Conservation (phyloP, 2,113 vertebrate genomes). For the Bombycilla garrulus region DNA sequence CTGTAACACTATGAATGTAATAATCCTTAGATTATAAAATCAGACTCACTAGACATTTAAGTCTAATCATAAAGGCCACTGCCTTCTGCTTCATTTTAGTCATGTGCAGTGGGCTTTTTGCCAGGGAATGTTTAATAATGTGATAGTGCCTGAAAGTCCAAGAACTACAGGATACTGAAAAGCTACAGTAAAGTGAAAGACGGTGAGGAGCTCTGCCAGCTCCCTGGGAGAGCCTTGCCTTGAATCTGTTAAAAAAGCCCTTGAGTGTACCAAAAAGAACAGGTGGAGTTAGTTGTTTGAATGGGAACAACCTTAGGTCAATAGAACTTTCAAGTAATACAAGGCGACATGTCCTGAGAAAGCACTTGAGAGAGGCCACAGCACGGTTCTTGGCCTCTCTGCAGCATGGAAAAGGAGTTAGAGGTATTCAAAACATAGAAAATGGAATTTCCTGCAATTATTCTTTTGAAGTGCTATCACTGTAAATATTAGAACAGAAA, state of each 20-base stretch:
- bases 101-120: not conserved
- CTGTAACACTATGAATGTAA: not conserved
- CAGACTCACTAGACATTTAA: not conserved
- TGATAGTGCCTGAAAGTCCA: not conserved
- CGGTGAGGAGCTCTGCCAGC: not conserved
- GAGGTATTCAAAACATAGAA: not conserved
- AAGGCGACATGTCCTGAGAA: not conserved
- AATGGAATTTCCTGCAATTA: not conserved
- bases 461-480: not conserved
- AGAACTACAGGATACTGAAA: not conserved
- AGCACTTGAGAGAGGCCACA: not conserved
- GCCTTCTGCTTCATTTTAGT: not conserved
- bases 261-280: not conserved
- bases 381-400: not conserved
- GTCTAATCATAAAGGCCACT: not conserved
- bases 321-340: not conserved
- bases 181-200: not conserved
- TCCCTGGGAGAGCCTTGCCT: not conserved
- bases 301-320: not conserved
- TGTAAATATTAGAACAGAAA: not conserved
- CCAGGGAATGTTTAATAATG: fast-evolving
- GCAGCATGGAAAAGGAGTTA: not conserved
- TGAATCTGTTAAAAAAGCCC: not conserved
- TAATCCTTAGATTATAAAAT: not conserved
- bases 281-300: fast-evolving